Evolutionary conservation across 2,797 vertebrate species (phyloP).

Genomic region (Heliangelus exortis): DNA sequence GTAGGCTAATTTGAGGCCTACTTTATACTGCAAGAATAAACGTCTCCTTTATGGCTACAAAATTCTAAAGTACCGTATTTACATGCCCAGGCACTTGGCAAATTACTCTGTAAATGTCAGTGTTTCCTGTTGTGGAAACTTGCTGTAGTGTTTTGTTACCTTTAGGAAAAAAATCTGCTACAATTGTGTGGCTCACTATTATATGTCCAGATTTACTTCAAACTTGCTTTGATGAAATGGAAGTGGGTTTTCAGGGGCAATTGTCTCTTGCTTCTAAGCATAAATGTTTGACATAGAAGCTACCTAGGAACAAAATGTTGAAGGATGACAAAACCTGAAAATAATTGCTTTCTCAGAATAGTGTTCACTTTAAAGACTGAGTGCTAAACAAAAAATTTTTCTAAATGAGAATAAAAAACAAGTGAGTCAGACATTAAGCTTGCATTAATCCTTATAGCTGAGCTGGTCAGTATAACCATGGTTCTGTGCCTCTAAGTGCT

Average conservation of each 20-base stretch:
- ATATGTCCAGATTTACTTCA: background rate
- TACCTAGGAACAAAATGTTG: background rate
- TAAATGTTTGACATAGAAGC: rapidly evolving
- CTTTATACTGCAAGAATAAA: background rate
- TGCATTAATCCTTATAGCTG: rapidly evolving
- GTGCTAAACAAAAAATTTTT: background rate
- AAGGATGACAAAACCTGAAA: background rate
- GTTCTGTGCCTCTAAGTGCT: rapidly evolving
- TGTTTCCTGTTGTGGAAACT: background rate
- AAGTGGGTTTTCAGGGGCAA: background rate
- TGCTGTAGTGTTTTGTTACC: background rate
- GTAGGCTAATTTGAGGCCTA: background rate
- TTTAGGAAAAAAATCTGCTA: background rate
- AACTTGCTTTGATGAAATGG: background rate
- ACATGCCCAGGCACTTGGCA: background rate
- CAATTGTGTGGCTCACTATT: background rate
- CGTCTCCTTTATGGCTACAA: background rate
- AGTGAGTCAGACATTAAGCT: background rate
- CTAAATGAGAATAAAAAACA: background rate
- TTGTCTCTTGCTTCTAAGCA: background rate
- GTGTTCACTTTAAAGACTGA: background rate
- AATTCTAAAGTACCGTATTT: background rate
- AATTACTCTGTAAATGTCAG: background rate
- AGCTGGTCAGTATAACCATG: background rate
- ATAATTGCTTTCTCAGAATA: background rate